Conservation (phyloP, 1,140 invertebrate genomes). For the Hypothenemus hampei region DNA sequence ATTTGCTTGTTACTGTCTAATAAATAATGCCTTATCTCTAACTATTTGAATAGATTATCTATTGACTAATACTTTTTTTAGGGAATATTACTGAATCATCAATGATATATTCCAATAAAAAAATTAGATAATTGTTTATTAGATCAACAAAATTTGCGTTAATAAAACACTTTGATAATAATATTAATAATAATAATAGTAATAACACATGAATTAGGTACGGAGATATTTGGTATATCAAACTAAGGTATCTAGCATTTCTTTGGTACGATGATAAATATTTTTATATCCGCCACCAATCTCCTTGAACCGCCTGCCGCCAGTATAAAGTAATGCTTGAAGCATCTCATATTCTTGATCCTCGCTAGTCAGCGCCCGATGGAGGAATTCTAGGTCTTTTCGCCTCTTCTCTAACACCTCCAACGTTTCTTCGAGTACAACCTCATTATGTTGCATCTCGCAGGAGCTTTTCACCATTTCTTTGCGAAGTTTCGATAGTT, state of each 20-base stretch:
- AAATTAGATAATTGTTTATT: neutral
- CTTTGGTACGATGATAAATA: conserved; percentile 44
- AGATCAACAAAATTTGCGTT: neutral
- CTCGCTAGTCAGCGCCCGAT: conserved; percentile 58
- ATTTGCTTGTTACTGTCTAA: too few species aligned
- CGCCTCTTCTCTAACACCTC: conserved; percentile 58
- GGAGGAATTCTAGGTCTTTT: conserved; percentile 57
- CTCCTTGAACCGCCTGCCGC: conserved; percentile 24
- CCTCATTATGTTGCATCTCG: conserved; percentile 59
- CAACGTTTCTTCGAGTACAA: conserved; percentile 58
- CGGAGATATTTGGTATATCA: conserved; percentile 44
- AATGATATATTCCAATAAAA: neutral
- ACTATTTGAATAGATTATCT: neutral
- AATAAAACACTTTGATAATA: neutral
- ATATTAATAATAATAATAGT: conserved; percentile 20
- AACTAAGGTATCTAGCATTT: conserved; percentile 47
- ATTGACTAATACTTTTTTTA: neutral
- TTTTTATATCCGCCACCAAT: conserved; percentile 22
- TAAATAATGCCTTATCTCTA: too few species aligned
- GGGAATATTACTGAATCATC: neutral
- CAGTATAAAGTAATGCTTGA: conserved; percentile 41
- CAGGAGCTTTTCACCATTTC: conserved; percentile 55
- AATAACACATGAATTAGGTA: conserved; percentile 38
- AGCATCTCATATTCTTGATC: conserved; percentile 53
- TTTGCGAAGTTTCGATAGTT: conserved; percentile 50